Percentiles rank a stretch among this genome's conserved stretches.
These are phyloP conservation scores for Dermolepida albohirtum DNA, from an alignment of 2,888 invertebrate genomes.

Conservation along the genomic window DNA sequence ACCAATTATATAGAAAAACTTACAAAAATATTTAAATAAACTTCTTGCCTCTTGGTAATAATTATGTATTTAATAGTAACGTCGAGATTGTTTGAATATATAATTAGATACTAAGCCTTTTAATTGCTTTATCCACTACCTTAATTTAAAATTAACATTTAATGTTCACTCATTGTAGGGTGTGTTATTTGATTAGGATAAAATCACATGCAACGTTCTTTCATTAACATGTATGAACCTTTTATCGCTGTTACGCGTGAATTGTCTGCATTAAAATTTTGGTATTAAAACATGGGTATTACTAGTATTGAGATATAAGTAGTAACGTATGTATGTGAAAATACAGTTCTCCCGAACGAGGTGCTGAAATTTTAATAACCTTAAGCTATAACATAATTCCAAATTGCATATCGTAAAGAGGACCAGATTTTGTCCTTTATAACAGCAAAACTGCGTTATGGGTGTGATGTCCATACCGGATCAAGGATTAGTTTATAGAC, in stretches of 20 bases:
- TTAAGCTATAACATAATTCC: conserved; percentile 15
- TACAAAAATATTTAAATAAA: no score
- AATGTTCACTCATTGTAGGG: neutral
- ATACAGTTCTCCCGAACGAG: neutral
- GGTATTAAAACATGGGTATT: neutral
- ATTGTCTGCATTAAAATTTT: neutral
- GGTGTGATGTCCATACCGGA: conserved; percentile 6
- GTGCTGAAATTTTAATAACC: conserved; percentile 32
- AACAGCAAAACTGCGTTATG: conserved; percentile 8
- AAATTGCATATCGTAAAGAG: conserved; percentile 23
- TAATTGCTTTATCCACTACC: conserved; percentile 2
- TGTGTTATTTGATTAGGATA: conserved; percentile 5
- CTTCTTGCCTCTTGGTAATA: no score
- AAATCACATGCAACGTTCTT: conserved; percentile 3
- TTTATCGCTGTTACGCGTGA: neutral
- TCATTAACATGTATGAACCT: neutral
- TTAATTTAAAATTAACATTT: conserved; percentile 1
- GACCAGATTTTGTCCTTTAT: conserved; percentile 26
- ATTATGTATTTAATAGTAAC: no score
- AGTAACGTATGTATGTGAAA: conserved; percentile 1
- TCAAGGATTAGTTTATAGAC: conserved; percentile 28
- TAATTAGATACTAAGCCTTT: neutral
- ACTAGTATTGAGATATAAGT: neutral
- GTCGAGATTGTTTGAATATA: no score
- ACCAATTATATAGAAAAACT: no score